Conservation (phyloP, 2,797 vertebrate genomes). For the Basileuterus tristriatus region DNA sequence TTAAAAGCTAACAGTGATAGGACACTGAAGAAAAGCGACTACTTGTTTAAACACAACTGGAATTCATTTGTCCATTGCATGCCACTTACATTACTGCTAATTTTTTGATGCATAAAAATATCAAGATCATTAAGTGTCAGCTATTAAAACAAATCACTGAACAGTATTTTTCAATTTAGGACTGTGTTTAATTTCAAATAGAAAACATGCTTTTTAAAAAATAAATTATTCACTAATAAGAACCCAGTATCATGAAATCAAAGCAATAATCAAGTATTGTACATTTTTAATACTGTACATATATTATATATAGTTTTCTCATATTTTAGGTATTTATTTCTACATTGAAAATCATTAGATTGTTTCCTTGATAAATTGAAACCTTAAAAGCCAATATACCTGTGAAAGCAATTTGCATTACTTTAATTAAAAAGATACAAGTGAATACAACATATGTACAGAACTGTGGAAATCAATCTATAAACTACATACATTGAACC, state of each 20-base stretch:
- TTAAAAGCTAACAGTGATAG: conserved; percentile 65
- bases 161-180: conserved; percentile 61
- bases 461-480: conserved; percentile 47
- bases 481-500: conserved; percentile 60
- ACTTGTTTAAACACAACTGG: conserved; percentile 62
- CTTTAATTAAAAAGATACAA: conserved; percentile 43
- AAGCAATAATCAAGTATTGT: conserved; percentile 51
- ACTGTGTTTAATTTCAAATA: conserved; percentile 65
- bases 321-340: conserved; percentile 47
- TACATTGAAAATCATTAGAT: conserved; percentile 57
- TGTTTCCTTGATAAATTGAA: conserved; percentile 51
- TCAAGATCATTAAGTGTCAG: conserved; percentile 55
- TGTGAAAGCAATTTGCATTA: conserved; percentile 45
- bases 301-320: conserved; percentile 67
- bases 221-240: conserved; percentile 72
- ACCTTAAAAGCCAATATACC: conserved; percentile 63
- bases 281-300: conserved; percentile 69
- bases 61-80: conserved; percentile 61
- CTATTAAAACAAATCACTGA: conserved; percentile 69
- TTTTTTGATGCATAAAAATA: conserved; percentile 70
- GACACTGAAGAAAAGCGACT: conserved; percentile 41
- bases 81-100: conserved; percentile 60
- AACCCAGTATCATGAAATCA: conserved; percentile 58
- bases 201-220: conserved; percentile 72
- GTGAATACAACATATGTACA: conserved; percentile 63